Percentiles rank a stretch among this genome's conserved stretches.
Conservation (phyloP, 2,113 vertebrate genomes). For the Protobothrops mucrosquamatus region DNA sequence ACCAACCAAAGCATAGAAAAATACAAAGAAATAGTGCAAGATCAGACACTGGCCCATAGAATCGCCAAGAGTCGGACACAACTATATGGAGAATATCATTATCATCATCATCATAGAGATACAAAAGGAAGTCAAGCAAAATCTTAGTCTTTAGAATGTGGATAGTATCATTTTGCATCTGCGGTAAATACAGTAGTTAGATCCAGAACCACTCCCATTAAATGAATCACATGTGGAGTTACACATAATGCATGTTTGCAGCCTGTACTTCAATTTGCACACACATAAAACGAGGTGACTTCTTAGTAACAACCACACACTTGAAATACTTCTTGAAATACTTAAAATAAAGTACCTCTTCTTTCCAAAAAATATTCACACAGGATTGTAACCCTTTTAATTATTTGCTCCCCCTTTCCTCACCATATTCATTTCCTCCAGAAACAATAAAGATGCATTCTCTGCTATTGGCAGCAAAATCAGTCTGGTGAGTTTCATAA, state of each 20-base stretch:
- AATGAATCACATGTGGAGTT: background rate
- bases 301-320: background rate
- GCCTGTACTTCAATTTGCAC: background rate
- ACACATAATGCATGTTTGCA: background rate
- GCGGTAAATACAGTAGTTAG: background rate
- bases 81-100: background rate
- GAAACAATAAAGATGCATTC: slow-evolving; percentile 43
- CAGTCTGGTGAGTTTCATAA: slow-evolving; percentile 34
- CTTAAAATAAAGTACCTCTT: background rate
- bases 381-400: background rate
- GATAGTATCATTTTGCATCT: background rate
- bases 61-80: background rate
- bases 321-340: background rate
- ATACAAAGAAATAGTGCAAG: background rate
- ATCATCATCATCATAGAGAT: background rate
- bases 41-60: background rate
- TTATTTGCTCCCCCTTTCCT: background rate
- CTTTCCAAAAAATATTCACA: background rate
- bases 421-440: background rate
- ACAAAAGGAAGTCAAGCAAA: background rate
- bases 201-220: background rate
- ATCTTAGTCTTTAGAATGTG: background rate
- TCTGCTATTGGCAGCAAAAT: slow-evolving; percentile 46
- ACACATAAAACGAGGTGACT: background rate
- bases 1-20: background rate